Conservation (phyloP, 2,888 invertebrate genomes). For the Salpingus planirostris region DNA sequence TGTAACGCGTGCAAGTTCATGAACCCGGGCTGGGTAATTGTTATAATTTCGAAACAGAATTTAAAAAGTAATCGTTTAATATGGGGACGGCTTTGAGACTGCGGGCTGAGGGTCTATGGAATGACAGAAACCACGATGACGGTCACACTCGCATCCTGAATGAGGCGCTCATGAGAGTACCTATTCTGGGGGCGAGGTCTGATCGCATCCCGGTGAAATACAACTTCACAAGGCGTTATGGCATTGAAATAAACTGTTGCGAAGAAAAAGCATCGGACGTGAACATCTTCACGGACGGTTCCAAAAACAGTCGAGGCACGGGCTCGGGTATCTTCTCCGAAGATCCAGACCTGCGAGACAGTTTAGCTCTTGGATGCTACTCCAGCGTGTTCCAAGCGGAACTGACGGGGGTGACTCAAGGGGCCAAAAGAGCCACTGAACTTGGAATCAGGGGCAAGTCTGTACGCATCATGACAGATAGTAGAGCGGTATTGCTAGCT, state of each 20-base stretch:
- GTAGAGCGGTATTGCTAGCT: too few species aligned
- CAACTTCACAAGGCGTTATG: neutral
- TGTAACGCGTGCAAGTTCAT: too few species aligned
- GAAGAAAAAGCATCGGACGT: too few species aligned
- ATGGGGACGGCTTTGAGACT: neutral
- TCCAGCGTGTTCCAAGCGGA: too few species aligned
- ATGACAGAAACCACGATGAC: neutral
- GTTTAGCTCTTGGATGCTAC: too few species aligned
- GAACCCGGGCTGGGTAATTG: slow-evolving; percentile 6
- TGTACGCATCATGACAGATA: too few species aligned
- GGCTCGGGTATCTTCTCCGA: too few species aligned
- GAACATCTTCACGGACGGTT: too few species aligned
- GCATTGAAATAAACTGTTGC: too few species aligned
- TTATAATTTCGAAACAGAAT: slow-evolving; percentile 7
- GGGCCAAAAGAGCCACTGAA: neutral
- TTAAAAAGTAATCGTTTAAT: slow-evolving; percentile 7
- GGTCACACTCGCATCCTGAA: neutral
- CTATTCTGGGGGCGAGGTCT: neutral
- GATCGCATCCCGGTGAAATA: neutral
- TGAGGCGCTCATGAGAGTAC: neutral
- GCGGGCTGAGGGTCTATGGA: neutral
- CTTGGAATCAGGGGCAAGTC: too few species aligned
- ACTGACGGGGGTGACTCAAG: neutral
- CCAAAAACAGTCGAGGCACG: too few species aligned
- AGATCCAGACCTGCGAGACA: too few species aligned